Conservation (phyloP, 2,888 invertebrate species). For the Philereme vetulata region DNA sequence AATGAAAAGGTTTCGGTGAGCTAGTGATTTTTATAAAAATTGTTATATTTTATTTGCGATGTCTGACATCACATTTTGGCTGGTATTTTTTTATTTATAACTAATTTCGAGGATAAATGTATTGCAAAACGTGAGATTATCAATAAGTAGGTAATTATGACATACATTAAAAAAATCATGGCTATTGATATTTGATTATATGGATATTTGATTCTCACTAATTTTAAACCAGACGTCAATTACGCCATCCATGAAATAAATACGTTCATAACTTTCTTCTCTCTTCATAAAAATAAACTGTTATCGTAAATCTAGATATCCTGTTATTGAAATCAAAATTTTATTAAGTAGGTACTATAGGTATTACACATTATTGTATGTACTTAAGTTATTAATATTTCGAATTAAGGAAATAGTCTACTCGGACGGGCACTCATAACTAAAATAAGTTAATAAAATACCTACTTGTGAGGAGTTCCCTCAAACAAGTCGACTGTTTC, state of each 20-base stretch:
- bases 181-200: too few species aligned
- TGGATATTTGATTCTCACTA: neutral
- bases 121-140: neutral
- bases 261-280: constrained; percentile 13
- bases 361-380: neutral
- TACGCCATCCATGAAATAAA: constrained; percentile 3
- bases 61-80: constrained; percentile 32
- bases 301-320: neutral
- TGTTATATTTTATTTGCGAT: constrained; percentile 30
- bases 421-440: too few species aligned
- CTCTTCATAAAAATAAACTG: neutral
- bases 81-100: constrained; percentile 6
- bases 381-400: neutral
- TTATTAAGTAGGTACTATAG: neutral
- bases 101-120: neutral
- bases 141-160: too few species aligned
- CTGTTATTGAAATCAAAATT: neutral
- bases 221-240: constrained; percentile 18
- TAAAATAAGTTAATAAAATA: too few species aligned
- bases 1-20: constrained; percentile 17
- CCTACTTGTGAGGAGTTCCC: too few species aligned
- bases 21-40: constrained; percentile 21
- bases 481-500: too few species aligned
- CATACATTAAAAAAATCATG: neutral
- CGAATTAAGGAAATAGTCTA: too few species aligned